phyloP scores from a whole-genome alignment of 2,888 invertebrate species.

The Corbicula japonica region DNA sequence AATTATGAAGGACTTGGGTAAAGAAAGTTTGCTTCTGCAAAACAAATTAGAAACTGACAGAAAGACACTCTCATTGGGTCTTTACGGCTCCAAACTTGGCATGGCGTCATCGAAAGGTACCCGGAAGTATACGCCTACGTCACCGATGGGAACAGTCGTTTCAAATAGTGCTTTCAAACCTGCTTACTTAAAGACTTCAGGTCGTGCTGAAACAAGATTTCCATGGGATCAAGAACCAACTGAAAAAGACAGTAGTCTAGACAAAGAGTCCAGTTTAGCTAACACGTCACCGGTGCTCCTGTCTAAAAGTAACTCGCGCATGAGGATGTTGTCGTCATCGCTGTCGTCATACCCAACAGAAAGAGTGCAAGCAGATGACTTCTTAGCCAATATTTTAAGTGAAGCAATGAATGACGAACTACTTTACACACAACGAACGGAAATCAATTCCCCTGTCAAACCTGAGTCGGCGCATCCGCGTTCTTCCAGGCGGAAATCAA shows the following conservation, averaged over 20 bases:
- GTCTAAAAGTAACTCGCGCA: slow-evolving; percentile 29
- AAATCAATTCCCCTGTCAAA: slow-evolving; percentile 26
- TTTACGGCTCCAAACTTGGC: slow-evolving; percentile 58
- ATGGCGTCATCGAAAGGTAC: slow-evolving; percentile 33
- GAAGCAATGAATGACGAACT: slow-evolving; percentile 64
- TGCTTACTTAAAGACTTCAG: background rate
- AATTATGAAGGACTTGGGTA: slow-evolving; percentile 72
- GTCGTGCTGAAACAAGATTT: slow-evolving; percentile 43
- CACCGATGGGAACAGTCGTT: slow-evolving; percentile 30
- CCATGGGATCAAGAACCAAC: slow-evolving; percentile 53
- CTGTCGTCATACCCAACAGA: slow-evolving; percentile 35
- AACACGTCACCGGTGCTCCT: background rate
- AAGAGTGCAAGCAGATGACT: slow-evolving; percentile 53
- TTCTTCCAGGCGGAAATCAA: slow-evolving; percentile 23
- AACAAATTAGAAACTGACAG: slow-evolving; percentile 60
- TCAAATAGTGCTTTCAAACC: slow-evolving; percentile 30
- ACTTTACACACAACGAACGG: slow-evolving; percentile 54
- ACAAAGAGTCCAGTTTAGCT: slow-evolving; percentile 24
- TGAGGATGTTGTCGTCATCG: slow-evolving; percentile 25
- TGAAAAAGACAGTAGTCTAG: slow-evolving; percentile 29
- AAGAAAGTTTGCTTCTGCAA: slow-evolving; percentile 68
- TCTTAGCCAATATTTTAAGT: slow-evolving; percentile 52
- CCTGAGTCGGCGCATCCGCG: slow-evolving; percentile 31
- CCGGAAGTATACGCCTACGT: slow-evolving; percentile 43
- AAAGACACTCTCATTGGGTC: slow-evolving; percentile 44